Evolutionary conservation across 2,888 invertebrate species (phyloP), one percentile per base, ranked within the genome.

Genomic region (Byasa hedistus): DNA sequence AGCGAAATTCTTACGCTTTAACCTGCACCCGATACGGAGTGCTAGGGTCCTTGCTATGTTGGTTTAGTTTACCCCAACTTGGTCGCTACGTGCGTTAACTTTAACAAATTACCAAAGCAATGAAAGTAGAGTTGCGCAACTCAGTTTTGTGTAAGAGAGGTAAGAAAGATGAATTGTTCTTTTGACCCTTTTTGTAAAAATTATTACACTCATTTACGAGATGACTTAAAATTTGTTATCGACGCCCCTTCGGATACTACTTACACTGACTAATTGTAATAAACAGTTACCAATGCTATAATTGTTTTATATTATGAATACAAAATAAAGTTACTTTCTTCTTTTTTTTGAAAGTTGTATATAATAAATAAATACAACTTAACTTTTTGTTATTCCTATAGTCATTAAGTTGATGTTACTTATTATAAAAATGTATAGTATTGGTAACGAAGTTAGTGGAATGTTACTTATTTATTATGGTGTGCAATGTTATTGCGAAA

Each of bases 31-130:
- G 17, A 7, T 57, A 61, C 61, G 57, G 51, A 62, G 65, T 22
- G 52, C 60, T 61, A 70, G 68, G 75, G 83, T 69, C 77, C 87
- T 72, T 44, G 27, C 36, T 70, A 70, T 62, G 70, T 65, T 84
- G 83, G 89, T 74, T 71, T 66, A 60, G 72, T 72, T 75, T 82
- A 87, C 87, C 89, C 86, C 79, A 85, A 80, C 81, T 84, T 75
- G 78, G 78, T 78, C 77, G 80, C 73, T 75, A 77, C 81, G 78
- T 83, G 85, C 83, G 87, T 85, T 89, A 88, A 89, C 86, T 88
- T 87, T 87, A 87, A 90, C 89, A 89, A 89, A 90, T 90, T 87
- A 83, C 86, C 76, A 73, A 78, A 75, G 79, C 83, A 83, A 87
- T 85, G 85, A 83, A 83, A 78, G 76, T 79, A 77, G 84, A 86